Evolutionary conservation across 2,797 vertebrate species (phyloP).

Genomic region (Poeciliopsis presidionis): DNA sequence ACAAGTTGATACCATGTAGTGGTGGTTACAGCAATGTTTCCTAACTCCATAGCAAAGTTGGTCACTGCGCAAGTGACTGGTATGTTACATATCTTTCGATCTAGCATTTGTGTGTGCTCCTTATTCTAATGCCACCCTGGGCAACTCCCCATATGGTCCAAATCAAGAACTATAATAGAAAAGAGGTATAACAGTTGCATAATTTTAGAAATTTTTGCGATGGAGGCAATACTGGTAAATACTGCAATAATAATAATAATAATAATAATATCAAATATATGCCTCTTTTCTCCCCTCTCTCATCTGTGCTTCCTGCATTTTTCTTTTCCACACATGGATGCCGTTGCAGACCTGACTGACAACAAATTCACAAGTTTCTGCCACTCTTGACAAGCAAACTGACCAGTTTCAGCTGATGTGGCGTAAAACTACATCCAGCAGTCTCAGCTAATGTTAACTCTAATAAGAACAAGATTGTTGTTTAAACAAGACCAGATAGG

Average conservation of each 20-base stretch:
- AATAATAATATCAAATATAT: background rate
- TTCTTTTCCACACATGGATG: background rate
- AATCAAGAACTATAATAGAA: background rate
- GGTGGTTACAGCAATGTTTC: background rate
- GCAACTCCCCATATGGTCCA: background rate
- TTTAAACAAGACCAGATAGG: background rate
- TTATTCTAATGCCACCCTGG: background rate
- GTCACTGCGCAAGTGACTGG: background rate
- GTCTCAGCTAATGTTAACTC: background rate
- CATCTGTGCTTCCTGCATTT: background rate
- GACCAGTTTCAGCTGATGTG: background rate
- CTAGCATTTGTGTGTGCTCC: background rate
- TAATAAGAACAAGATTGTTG: background rate
- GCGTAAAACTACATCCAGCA: background rate
- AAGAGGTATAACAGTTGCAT: background rate
- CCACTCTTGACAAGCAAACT: background rate
- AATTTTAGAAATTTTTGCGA: background rate
- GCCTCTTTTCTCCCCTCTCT: background rate
- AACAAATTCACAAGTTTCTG: background rate
- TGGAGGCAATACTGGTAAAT: background rate
- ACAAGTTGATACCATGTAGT: background rate
- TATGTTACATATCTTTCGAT: background rate
- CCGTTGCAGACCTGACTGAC: background rate
- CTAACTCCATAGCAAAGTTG: background rate
- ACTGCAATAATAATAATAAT: background rate